Base-by-base conservation (phyloP, 2,888 invertebrate genomes). In the Omphaloscelis lunosa region DNA sequence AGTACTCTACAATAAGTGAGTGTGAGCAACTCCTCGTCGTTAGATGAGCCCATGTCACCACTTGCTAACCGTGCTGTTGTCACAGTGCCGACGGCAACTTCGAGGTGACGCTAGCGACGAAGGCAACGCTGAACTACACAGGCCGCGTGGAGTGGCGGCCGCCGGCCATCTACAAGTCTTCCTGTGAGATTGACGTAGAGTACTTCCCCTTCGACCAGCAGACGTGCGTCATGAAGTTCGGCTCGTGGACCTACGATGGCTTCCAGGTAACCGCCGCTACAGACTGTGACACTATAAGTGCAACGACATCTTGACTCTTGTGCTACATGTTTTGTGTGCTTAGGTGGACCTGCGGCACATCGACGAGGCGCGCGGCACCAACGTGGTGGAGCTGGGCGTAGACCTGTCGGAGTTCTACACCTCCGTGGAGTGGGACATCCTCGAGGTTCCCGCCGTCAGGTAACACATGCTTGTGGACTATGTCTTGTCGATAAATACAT, bases 341-440 rank as follows among this genome's bases (percentile, higher is more conserved):
- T 90, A 99, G 99, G 99, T 99, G 94, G 98, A 99, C 95, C 96
- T 99, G 93, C 97, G 99, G 90, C 99, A 99, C 94, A 98, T 99
- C 97, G 99, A 99, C 95, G 99, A 99, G 96, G 98, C 98, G 91
- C 98, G 98, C 88, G 98, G 98, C 90, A 98, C 98, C 93, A 98
- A 98, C 95, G 97, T 98, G 84, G 99, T 99, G 89, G 99, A 98
- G 92, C 98, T 99, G 84, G 99, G 99, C 82, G 99, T 99, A 85
- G 99, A 99, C 96, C 97, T 99, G 88, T 98, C 99, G 86, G 99
- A 99, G 97, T 99, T 99, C 97, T 99, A 99, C 97, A 99, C 98
- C 96, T 99, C 99, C 87, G 99, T 99, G 82, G 99, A 99, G 97
- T 99, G 99, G 99, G 99, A 99, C 97, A 99, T 99, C 92, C 97